phyloP scores from a whole-genome alignment of 1,140 invertebrate genomes.

The Rhagoletis pomonella region DNA sequence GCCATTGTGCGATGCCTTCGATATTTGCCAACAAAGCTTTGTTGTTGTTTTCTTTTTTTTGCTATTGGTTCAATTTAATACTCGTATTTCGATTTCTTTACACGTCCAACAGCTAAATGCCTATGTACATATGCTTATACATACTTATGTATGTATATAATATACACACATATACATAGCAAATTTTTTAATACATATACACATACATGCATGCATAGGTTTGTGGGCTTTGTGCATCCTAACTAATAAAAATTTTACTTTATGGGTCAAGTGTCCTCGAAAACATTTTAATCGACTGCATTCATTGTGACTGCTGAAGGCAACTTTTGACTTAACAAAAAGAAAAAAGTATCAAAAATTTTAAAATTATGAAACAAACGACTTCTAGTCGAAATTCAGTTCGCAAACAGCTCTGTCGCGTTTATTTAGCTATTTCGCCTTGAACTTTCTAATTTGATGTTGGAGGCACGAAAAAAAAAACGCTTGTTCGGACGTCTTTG shows the following conservation, averaged over 20 bases:
- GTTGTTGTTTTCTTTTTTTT: conserved; percentile 2
- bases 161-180: neutral
- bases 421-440: too few relatives aligned
- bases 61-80: conserved; percentile 17
- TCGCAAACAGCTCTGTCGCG: too few relatives aligned
- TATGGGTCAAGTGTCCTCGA: conserved; percentile 43
- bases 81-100: conserved; percentile 29
- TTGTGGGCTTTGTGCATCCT: neutral
- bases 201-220: neutral
- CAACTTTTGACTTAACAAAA: neutral
- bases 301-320: neutral
- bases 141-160: too few relatives aligned
- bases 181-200: neutral
- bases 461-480: too few relatives aligned
- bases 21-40: neutral
- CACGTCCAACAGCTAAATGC: neutral
- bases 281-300: neutral
- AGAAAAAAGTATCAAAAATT: neutral
- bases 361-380: too few relatives aligned
- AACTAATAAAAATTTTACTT: conserved; percentile 43
- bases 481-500: too few relatives aligned
- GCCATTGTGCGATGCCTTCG: conserved; percentile 29
- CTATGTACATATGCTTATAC: too few relatives aligned
- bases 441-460: too few relatives aligned
- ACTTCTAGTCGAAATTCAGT: too few relatives aligned